Conservation (phyloP, 2,888 invertebrate genomes). For the Agrotis clavis region DNA sequence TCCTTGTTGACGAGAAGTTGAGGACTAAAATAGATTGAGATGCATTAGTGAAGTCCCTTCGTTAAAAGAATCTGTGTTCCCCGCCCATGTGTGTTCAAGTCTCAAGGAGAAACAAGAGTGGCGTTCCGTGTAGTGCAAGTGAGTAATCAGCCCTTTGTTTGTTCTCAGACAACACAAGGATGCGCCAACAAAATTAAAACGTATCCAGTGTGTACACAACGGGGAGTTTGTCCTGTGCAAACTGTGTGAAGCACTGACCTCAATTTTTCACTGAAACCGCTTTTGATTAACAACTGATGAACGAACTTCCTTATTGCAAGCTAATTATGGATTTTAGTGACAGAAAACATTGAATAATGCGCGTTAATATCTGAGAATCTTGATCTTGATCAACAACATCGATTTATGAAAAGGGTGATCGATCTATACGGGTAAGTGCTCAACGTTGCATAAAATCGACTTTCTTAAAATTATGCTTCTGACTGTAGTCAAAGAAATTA, state of each 20-base stretch:
- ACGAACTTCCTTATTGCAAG: constrained; percentile 63
- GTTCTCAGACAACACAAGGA: constrained; percentile 70
- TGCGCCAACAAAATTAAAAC: constrained; percentile 73
- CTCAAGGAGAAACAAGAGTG: constrained; percentile 80
- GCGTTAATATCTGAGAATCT: constrained; percentile 29
- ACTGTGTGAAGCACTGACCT: constrained; percentile 74
- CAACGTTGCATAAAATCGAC: not conserved
- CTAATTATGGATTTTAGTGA: constrained; percentile 59
- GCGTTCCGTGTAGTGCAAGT: constrained; percentile 79
- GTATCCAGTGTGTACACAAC: constrained; percentile 69
- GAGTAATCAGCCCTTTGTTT: constrained; percentile 78
- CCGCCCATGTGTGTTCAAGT: constrained; percentile 66
- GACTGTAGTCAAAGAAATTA: not conserved
- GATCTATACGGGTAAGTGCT: constrained; percentile 10
- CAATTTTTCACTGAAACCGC: constrained; percentile 64
- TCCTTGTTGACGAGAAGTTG: constrained; percentile 18
- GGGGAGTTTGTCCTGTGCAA: constrained; percentile 68
- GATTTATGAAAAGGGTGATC: constrained; percentile 29
- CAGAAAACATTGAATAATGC: constrained; percentile 47
- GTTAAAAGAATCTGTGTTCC: constrained; percentile 46
- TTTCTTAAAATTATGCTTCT: not conserved
- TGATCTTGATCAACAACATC: constrained; percentile 27
- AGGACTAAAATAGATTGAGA: constrained; percentile 47
- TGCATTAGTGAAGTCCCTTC: constrained; percentile 21
- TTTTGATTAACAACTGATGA: constrained; percentile 66